phyloP scores from a whole-genome alignment of 2,113 vertebrate species.

The Nothoprocta perdicaria region DNA sequence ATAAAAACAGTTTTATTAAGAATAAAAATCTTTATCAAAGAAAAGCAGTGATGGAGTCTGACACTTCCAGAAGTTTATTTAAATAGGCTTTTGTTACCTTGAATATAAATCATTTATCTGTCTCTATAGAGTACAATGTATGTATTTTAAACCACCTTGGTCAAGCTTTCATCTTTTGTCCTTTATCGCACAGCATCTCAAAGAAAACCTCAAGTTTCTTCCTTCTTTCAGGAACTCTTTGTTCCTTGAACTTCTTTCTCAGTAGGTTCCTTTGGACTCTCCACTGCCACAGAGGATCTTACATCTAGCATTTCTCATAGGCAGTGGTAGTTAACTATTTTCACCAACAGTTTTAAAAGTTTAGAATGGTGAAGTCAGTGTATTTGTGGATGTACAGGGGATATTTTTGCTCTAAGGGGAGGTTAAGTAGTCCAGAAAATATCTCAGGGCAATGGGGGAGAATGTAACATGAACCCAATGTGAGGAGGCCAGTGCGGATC shows the following conservation, averaged over 20 bases:
- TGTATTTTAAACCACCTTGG: background rate
- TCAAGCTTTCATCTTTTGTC: background rate
- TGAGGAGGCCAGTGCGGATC: background rate
- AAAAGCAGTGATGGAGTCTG: background rate
- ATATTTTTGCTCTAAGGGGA: background rate
- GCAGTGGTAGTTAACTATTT: background rate
- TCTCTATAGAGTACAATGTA: background rate
- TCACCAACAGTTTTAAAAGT: background rate
- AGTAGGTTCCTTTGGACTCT: background rate
- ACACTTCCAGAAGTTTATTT: background rate
- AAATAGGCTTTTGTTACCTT: background rate
- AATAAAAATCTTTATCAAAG: slow-evolving; percentile 11
- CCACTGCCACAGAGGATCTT: background rate
- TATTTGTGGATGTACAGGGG: background rate
- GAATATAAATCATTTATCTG: background rate
- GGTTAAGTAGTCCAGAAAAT: background rate
- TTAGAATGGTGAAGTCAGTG: background rate
- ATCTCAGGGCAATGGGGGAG: background rate
- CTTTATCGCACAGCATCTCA: background rate
- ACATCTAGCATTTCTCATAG: background rate
- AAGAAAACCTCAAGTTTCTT: background rate
- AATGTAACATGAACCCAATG: background rate
- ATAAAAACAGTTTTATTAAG: slow-evolving; percentile 40
- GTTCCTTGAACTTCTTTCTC: background rate
- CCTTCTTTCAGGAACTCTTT: background rate